Evolutionary conservation across 2,797 vertebrate genomes (phyloP).

Genomic region (Pseudochirops cupreus): DNA sequence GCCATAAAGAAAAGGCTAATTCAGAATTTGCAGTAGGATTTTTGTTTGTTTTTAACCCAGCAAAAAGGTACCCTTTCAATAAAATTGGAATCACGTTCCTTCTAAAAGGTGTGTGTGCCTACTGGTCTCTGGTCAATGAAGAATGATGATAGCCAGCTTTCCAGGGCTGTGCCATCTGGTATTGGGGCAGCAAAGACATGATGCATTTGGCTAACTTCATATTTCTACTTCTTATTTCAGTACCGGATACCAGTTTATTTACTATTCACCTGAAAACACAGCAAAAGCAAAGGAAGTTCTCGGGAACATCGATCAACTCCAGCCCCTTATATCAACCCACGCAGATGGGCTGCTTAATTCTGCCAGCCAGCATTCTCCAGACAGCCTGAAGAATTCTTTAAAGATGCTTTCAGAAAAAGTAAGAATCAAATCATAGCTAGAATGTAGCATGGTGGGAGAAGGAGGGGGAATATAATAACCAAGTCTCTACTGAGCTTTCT

Average conservation of each 20-base stretch:
- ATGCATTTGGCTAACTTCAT: conserved; percentile 56
- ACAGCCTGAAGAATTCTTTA: conserved; percentile 94
- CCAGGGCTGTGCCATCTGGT: background rate
- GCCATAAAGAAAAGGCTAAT: conserved; percentile 2
- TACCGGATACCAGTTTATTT: conserved; percentile 98
- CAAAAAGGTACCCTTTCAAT: conserved; percentile 28
- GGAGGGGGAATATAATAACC: conserved; percentile 72
- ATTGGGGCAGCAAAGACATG: conserved; percentile 36
- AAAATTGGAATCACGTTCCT: background rate
- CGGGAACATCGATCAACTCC: conserved; percentile 93
- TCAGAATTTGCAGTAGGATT: conserved; percentile 22
- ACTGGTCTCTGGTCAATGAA: background rate
- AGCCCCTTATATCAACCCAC: conserved; percentile 94
- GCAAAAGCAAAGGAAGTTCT: conserved; percentile 98
- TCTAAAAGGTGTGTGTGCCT: background rate
- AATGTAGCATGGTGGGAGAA: conserved; percentile 24
- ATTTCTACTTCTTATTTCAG: conserved; percentile 88
- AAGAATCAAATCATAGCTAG: conserved; percentile 83
- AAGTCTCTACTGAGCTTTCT: conserved; percentile 51
- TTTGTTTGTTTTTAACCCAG: background rate
- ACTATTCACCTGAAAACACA: conserved; percentile 98
- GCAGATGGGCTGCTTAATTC: conserved; percentile 95
- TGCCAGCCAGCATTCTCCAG: conserved; percentile 92
- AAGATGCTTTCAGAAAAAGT: conserved; percentile 98
- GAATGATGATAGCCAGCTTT: background rate